These are phyloP conservation scores for Globicephala melas DNA, from an alignment of 2,113 vertebrate genomes.

Conservation along the genomic window DNA sequence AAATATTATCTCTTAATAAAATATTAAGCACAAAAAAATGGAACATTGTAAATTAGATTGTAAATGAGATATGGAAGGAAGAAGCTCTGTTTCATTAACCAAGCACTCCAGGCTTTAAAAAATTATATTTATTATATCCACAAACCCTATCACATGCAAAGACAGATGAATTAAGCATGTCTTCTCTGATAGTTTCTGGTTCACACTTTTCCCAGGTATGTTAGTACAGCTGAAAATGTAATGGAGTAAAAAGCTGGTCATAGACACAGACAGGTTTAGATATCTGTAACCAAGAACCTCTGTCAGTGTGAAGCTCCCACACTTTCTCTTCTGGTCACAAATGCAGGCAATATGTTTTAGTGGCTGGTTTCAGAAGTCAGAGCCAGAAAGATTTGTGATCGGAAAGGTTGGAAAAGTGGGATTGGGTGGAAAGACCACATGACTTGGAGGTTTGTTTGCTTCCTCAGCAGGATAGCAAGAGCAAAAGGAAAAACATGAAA, in stretches of 20 bases:
- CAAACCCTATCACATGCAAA: slow-evolving; percentile 23
- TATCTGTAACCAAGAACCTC: neutral
- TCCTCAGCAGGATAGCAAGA: neutral
- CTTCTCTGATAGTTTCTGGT: neutral
- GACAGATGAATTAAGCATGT: neutral
- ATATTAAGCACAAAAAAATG: slow-evolving; percentile 52
- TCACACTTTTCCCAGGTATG: neutral
- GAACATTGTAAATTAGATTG: slow-evolving; percentile 50
- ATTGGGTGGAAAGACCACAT: neutral
- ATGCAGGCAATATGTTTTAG: neutral
- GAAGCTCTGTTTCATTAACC: slow-evolving; percentile 45
- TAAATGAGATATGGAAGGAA: slow-evolving; percentile 50
- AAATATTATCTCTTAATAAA: slow-evolving; percentile 61
- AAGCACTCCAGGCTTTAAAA: slow-evolving; percentile 37
- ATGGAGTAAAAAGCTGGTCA: neutral
- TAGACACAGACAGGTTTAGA: neutral
- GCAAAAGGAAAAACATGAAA: neutral
- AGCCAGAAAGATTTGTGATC: neutral
- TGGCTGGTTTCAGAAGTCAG: neutral
- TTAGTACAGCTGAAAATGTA: neutral
- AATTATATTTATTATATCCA: slow-evolving; percentile 40
- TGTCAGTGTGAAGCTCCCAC: neutral
- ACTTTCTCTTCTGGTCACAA: neutral
- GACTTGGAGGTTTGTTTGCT: neutral
- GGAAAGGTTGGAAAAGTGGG: neutral